Base-by-base conservation (phyloP, 2,888 invertebrate species). In the Ptilodon capucinus region DNA sequence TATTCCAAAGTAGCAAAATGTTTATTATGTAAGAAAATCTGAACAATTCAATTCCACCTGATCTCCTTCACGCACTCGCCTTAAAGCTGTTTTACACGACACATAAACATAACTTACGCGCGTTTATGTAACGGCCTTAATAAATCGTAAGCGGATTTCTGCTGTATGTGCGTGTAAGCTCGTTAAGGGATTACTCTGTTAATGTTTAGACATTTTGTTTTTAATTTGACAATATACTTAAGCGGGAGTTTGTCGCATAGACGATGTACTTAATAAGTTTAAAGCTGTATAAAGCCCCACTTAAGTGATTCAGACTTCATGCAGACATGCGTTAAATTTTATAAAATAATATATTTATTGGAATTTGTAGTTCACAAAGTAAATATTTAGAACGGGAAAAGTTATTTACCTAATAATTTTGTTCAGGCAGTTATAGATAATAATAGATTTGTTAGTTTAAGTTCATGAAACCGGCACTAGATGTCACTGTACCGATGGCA, bases 141-240 rank as follows among this genome's bases (percentile, higher is more conserved):
- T 66, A 64, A 66, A 66, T 61, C 51, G 48, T 66, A 66, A 66
- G 62, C 49, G 57, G 64, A 57, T 64, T 60, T 40, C 36, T 32
- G 40, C 44, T 23, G 50, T 50, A 40, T 51, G 53, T 48, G 47
- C 41, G 30, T 46, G 57, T 66, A 66, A 64, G 62, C 67, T 64
- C 53, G 60, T 66, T 66, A 66, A 14, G 38, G 30, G 60, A 66
- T 64, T 66, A 62, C 43, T 42, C 1, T 17, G 44, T 38, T 21
- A 34, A 34, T 57, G 51, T 53, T 51, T 60, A 54, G 51, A 47
- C 50, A 47, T 40, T 56, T 56, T 57, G 43, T 62, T 52, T 43
- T 34, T 40, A 44, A 50, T 21, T 40, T 34, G 19, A 47, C 35
- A 39, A 34, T 36, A 35, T 35, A 16, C 25, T 34, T 25, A 35